These are phyloP conservation scores for Dynastes grantii DNA, from an alignment of 2,888 invertebrate species.

Conservation along the genomic window DNA sequence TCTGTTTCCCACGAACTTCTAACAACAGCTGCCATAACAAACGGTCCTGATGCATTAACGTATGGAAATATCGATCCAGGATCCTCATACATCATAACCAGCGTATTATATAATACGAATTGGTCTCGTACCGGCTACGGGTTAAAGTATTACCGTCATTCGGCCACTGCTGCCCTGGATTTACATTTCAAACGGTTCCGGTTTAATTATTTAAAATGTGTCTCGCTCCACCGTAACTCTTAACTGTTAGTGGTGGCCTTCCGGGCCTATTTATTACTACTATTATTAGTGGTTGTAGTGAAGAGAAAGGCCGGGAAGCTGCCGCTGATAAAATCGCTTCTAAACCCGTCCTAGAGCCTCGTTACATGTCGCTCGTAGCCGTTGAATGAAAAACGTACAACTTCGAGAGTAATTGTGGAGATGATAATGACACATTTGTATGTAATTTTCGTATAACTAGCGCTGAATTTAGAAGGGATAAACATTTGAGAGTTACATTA, in stretches of 20 bases:
- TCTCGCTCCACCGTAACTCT: constrained; percentile 9
- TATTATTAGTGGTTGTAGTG: background rate
- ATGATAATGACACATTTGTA: no score
- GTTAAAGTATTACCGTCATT: background rate
- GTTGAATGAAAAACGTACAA: no score
- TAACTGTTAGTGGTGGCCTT: background rate
- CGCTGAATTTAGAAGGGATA: no score
- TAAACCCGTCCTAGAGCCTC: no score
- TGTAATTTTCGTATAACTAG: no score
- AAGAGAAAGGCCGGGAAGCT: background rate
- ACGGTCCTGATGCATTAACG: background rate
- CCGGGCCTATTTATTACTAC: background rate
- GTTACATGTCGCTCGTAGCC: no score
- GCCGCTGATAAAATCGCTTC: constrained; percentile 4
- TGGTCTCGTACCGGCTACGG: background rate
- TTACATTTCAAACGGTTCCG: constrained; percentile 36
- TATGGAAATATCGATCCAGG: background rate
- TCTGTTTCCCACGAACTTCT: no score
- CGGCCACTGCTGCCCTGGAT: constrained; percentile 1
- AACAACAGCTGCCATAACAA: no score
- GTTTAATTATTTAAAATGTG: constrained; percentile 26
- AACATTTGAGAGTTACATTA: no score
- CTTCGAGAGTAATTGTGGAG: no score
- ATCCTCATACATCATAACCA: background rate
- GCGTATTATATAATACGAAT: background rate